A percentile compares a stretch with the other conserved stretches of the same genome.
phyloP scores from a whole-genome alignment of 2,113 vertebrate genomes.

The Spizaetus ornatus region DNA sequence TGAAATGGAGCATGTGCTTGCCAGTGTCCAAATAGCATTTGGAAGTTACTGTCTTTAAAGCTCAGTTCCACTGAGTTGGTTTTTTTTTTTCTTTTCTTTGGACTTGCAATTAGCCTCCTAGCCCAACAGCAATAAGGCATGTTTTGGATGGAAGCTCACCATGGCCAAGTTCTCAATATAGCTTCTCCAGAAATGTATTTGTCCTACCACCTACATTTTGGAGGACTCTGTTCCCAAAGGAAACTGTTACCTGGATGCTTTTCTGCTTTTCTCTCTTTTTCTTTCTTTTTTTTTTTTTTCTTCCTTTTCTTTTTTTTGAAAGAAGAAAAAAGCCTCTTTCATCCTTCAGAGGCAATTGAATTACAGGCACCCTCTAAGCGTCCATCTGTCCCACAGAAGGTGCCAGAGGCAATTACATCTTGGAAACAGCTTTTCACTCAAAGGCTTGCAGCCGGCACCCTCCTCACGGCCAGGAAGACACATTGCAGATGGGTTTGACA shows the following conservation, averaged over 20 bases:
- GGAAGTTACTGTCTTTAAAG: background rate
- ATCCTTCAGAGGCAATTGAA: background rate
- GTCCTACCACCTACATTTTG: background rate
- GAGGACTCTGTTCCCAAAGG: background rate
- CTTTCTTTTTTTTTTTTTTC: too few species aligned
- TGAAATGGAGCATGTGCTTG: background rate
- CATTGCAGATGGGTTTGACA: background rate
- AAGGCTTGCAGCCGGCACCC: background rate
- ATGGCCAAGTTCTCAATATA: background rate
- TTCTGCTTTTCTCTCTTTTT: background rate
- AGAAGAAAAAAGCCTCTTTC: background rate
- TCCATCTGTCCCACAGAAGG: background rate
- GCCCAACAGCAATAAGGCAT: constrained; percentile 51
- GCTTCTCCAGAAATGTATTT: background rate
- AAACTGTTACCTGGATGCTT: background rate
- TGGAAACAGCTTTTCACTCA: background rate
- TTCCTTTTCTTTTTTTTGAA: background rate
- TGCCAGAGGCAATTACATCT: background rate
- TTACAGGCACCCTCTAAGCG: background rate
- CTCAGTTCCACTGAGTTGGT: background rate
- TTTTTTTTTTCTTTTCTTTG: constrained; percentile 19
- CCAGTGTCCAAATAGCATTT: constrained; percentile 12
- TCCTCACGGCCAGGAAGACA: background rate
- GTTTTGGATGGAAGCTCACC: constrained; percentile 23
- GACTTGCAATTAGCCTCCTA: background rate